These are phyloP conservation scores for Egretta garzetta DNA, from an alignment of 2,113 vertebrate species.

Conservation along the genomic window DNA sequence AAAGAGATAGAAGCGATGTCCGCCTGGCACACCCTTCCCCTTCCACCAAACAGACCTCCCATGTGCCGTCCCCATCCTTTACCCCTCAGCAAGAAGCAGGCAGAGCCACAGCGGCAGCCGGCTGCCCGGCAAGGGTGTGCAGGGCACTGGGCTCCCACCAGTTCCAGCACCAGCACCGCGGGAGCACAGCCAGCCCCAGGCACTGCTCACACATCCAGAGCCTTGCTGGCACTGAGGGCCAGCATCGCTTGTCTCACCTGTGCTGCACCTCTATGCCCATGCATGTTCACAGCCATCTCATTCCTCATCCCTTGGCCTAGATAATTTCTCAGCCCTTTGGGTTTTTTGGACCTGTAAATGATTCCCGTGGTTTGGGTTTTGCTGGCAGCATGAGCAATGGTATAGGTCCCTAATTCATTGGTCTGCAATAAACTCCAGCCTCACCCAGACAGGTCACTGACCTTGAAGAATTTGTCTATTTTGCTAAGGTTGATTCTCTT, in stretches of 20 bases:
- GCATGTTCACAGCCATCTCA: neutral
- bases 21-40: neutral
- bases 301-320: neutral
- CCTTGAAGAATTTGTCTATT: slow-evolving; percentile 99
- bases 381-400: neutral
- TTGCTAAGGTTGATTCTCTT: slow-evolving; percentile 99
- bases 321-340: neutral
- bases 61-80: fast-evolving
- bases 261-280: neutral
- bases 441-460: slow-evolving; percentile 59
- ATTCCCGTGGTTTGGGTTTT: neutral
- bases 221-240: neutral
- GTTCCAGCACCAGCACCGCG: fast-evolving
- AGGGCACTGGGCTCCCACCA: neutral
- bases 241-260: neutral
- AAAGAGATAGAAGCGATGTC: neutral
- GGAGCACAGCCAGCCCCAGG: neutral
- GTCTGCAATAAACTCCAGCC: neutral
- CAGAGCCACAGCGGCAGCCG: neutral
- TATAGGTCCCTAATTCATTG: fast-evolving
- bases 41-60: neutral
- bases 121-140: neutral
- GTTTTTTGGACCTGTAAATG: neutral
- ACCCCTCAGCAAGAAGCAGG: neutral
- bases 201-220: neutral